Percentiles rank a stretch among this genome's conserved stretches.
phyloP scores from a whole-genome alignment of 2,888 invertebrate genomes.

The Mythimna pallens region DNA sequence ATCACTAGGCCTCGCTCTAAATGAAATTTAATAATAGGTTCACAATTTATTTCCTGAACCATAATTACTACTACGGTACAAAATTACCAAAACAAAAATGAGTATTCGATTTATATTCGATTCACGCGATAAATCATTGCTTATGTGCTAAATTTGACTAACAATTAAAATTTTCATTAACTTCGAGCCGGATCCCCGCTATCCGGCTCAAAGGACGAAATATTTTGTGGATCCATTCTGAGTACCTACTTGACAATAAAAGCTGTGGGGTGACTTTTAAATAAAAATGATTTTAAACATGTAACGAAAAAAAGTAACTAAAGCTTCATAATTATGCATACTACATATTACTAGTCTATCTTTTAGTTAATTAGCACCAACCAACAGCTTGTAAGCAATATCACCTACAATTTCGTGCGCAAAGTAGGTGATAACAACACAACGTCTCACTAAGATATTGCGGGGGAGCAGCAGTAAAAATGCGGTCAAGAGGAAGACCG shows the following conservation, averaged over 20 bases:
- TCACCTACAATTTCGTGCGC: not conserved
- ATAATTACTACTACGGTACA: not conserved
- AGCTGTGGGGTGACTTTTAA: not conserved
- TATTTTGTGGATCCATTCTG: not conserved
- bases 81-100: not conserved
- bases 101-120: not conserved
- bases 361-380: slow-evolving; percentile 1
- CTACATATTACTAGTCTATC: not conserved
- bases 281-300: not conserved
- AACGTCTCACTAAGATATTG: slow-evolving; percentile 25
- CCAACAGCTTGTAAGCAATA: not conserved
- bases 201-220: slow-evolving; percentile 15
- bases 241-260: too few relatives aligned
- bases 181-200: too few relatives aligned
- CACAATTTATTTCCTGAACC: not conserved
- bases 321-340: too few relatives aligned
- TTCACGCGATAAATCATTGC: not conserved
- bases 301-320: not conserved
- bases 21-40: not conserved
- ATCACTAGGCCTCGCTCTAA: not conserved
- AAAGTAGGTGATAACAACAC: slow-evolving; percentile 29
- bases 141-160: not conserved
- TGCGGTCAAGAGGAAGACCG: slow-evolving; percentile 34
- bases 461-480: slow-evolving; percentile 21
- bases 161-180: not conserved